Evolutionary conservation across 2,888 invertebrate species (phyloP).

Genomic region (Lysandra coridon): DNA sequence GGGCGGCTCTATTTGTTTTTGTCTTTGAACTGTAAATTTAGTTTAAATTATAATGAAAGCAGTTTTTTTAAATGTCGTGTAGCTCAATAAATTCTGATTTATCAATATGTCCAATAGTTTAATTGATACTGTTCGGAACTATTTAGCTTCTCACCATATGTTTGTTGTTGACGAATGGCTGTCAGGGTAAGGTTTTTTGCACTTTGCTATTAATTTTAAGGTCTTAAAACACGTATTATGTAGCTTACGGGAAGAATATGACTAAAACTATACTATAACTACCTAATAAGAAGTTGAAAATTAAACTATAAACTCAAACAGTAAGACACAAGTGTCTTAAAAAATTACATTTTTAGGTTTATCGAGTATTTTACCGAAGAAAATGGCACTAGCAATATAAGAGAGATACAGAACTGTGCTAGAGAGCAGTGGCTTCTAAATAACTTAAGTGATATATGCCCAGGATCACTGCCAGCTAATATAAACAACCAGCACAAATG

Average conservation of each 20-base stretch:
- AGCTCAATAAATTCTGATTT: background rate
- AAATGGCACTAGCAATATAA: conserved; percentile 58
- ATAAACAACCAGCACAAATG: conserved; percentile 69
- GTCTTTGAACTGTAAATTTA: background rate
- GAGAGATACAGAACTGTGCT: conserved; percentile 79
- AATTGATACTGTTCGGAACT: conserved; percentile 54
- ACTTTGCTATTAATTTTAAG: background rate
- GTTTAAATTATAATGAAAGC: background rate
- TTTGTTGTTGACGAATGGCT: conserved; percentile 67
- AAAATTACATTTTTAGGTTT: conserved; percentile 58
- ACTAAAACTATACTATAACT: background rate
- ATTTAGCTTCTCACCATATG: conserved; percentile 61
- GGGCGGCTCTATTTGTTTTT: background rate
- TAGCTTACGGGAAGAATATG: background rate
- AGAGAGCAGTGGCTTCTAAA: conserved; percentile 84
- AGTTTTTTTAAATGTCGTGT: background rate
- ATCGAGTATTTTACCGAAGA: conserved; percentile 78
- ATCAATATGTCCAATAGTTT: conserved; percentile 45
- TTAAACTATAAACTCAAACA: background rate
- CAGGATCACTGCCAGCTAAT: conserved; percentile 81
- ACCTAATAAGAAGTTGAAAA: background rate
- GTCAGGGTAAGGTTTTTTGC: conserved; percentile 53
- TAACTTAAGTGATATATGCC: conserved; percentile 83
- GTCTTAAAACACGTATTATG: background rate
- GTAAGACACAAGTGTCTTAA: background rate